Conservation (phyloP, 2,797 vertebrate genomes). For the Takifugu rubripes region DNA sequence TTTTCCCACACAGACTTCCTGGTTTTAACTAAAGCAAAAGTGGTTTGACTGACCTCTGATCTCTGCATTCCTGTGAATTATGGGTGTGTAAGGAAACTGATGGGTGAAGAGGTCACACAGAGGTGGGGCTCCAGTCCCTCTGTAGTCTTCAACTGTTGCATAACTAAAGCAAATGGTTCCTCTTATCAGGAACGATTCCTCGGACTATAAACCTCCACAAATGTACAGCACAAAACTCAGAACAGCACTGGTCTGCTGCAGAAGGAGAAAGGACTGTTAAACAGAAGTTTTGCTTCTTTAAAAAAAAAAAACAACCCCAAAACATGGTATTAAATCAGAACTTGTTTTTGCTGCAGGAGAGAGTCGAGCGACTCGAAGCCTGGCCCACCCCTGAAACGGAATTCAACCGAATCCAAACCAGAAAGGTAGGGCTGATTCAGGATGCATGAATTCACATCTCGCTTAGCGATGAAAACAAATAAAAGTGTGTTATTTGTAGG, state of each 20-base stretch:
- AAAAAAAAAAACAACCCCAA: neutral
- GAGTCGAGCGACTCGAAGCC: constrained; percentile 70
- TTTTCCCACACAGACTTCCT: neutral
- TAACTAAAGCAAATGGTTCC: constrained; percentile 41
- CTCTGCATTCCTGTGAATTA: no score
- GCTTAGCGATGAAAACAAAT: neutral
- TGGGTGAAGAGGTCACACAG: no score
- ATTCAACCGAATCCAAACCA: constrained; percentile 63
- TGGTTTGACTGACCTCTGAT: neutral
- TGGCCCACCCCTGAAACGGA: constrained; percentile 55
- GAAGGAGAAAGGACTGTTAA: neutral
- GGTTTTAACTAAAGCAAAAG: neutral
- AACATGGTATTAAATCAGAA: neutral
- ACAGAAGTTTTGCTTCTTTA: neutral
- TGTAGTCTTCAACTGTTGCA: neutral
- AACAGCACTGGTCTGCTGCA: constrained; percentile 73
- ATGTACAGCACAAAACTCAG: constrained; percentile 60
- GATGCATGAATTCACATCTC: neutral
- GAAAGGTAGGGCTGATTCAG: constrained; percentile 59
- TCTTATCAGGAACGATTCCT: constrained; percentile 71
- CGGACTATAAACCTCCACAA: constrained; percentile 63
- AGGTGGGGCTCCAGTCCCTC: neutral
- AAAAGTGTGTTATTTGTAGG: constrained; percentile 59
- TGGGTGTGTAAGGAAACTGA: no score
- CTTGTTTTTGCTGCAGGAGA: constrained; percentile 57